Evolutionary conservation across 1,140 invertebrate species (phyloP), one percentile per base, ranked within the genome.

Genomic region (Pomacea maculata): DNA sequence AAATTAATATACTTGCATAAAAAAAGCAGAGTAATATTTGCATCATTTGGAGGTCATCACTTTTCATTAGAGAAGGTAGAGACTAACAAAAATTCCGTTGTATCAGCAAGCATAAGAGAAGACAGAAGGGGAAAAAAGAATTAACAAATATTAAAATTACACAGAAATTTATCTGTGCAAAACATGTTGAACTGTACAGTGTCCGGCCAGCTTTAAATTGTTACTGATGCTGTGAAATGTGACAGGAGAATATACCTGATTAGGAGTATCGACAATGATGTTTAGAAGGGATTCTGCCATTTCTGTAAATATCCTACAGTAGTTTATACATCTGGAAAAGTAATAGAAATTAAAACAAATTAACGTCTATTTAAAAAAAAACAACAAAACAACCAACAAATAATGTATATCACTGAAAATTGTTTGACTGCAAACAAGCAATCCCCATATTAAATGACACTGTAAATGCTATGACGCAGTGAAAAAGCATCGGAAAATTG

Each of bases 281-380:
- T 95, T 94, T 83, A 99, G 92, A 90, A 98, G 96, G 19, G 96
- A 95, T 92, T 99, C 97, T 52, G 95, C 97, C 75, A 99, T 91
- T 90, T 98, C 97, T 21, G 97, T 98, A 91, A 99, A 99, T 84
- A 99, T 95, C 84, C 97, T 94, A 88, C 96, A 96, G 91, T 97
- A 99, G 89, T 98, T 98, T 76, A 97, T 94, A 29, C 96, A 96
- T 84, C 94, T 95, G 86, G 25, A 83, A 92, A 90, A 85, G 87
- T 25, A 80, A 83, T 82, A 80, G 85, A 83, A 88, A 87, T 81
- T 55, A 29, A 76, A 73, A 68, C 34, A 61, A 45, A 45, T 45
- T 45, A 25, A 25, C 25, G 25, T 25, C 25, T 25, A 25, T 25
- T 25, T 0, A 25, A 25, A 25, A 25, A 25, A 25, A 25, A 25